Evolutionary conservation across 1,140 invertebrate genomes (phyloP), one percentile per base, ranked within the genome.

Genomic region (Phenacoccus solenopsis): DNA sequence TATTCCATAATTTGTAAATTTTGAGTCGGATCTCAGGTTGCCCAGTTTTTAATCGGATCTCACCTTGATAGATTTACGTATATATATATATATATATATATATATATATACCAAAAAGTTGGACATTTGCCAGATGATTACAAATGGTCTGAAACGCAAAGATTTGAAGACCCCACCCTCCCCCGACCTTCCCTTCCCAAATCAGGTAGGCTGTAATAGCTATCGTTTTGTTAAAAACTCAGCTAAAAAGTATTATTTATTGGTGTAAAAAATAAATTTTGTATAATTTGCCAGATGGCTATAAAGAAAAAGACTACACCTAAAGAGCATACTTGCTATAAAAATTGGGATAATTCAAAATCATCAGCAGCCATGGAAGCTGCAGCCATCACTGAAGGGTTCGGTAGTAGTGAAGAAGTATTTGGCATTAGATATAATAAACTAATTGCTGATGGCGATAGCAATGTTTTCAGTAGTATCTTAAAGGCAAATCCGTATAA

Each of bases 381-480:
- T 0, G 57, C 59, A n/a, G 35, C 35, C 20, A 64, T 70, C 24
- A 59, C 59, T 24, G 74, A 81, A 75, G 76, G 80, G 38, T 78
- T 79, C 74, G 70, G 74, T 67, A 3, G 56, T 56, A 77, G 77
- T 27, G 69, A 77, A 71, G 49, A 75, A 70, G 76, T 72, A 70
- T 72, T 78, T 69, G 74, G 73, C 16, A 20, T 79, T 1, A 74
- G 76, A 30, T 78, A 77, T 38, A 71, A 73, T 61, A 73, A 70
- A 25, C 24, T 77, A 16, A 74, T 78, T 61, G 76, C 73, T 3
- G 78, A 78, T 72, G 77, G 76, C 0, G 77, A 78, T 67, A 75
- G 73, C 38, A 78, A 72, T 61, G 74, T 74, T 16, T 75, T 76
- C 68, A 72, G 73, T 64, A 72, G 71, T 38, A 72, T 74, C 49